Evolutionary conservation across 2,888 invertebrate species (phyloP).

Genomic region (Macrosiphum euphorbiae): DNA sequence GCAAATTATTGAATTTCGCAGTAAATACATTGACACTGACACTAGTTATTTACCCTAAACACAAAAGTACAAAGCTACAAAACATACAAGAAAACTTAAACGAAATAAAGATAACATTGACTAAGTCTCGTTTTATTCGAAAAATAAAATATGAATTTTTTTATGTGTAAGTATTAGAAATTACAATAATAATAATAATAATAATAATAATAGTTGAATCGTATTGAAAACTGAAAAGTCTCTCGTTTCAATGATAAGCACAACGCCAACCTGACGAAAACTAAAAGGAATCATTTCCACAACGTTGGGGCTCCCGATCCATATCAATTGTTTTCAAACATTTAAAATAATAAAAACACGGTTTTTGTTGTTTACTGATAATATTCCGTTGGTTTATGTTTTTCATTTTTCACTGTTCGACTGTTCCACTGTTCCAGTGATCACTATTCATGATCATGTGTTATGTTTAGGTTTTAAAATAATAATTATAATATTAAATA

Average conservation of each 20-base stretch:
- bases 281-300: background rate
- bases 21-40: slow-evolving; percentile 21
- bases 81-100: slow-evolving; percentile 31
- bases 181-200: slow-evolving; percentile 29
- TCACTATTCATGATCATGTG: too few relatives aligned
- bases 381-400: background rate
- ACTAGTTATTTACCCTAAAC: slow-evolving; percentile 15
- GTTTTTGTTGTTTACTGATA: background rate
- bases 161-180: slow-evolving; percentile 10
- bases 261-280: slow-evolving; percentile 53
- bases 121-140: slow-evolving; percentile 18
- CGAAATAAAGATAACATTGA: slow-evolving; percentile 40
- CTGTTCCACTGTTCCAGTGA: too few relatives aligned
- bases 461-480: too few relatives aligned
- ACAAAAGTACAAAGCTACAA: background rate
- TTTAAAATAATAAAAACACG: background rate
- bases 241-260: slow-evolving; percentile 67
- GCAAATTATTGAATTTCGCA: background rate
- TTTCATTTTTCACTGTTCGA: background rate
- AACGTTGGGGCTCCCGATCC: background rate
- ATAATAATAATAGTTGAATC: slow-evolving; percentile 29
- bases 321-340: slow-evolving; percentile 35
- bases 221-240: slow-evolving; percentile 47
- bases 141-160: slow-evolving; percentile 40
- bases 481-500: too few relatives aligned